phyloP scores from a whole-genome alignment of 2,797 vertebrate genomes.

The Oreochromis mossambicus region DNA sequence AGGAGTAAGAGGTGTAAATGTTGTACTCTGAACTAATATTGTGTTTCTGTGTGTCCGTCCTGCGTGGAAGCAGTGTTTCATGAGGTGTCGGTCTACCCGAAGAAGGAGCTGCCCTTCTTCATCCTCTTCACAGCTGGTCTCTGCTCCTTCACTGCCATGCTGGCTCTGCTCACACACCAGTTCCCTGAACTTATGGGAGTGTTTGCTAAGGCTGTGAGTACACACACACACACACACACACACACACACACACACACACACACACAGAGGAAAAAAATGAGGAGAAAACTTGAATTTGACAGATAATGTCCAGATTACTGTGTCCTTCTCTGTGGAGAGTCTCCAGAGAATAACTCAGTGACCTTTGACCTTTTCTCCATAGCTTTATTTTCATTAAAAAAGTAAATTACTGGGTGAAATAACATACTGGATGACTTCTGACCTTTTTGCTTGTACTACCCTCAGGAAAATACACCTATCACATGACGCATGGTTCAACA shows the following conservation, averaged over 20 bases:
- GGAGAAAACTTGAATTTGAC: background rate
- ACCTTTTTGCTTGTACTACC: background rate
- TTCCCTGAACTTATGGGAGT: constrained; percentile 99
- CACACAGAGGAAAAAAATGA: background rate
- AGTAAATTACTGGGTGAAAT: background rate
- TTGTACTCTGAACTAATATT: constrained; percentile 26
- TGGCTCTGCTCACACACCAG: constrained; percentile 97
- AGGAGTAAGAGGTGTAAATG: background rate
- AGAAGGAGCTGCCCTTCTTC: constrained; percentile 99
- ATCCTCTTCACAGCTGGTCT: constrained; percentile 97
- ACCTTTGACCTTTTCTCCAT: background rate
- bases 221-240: background rate
- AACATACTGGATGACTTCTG: background rate
- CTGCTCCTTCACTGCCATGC: constrained; percentile 98
- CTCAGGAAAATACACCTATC: background rate
- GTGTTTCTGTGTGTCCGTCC: constrained; percentile 16
- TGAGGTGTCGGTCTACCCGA: constrained; percentile 98
- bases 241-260: background rate
- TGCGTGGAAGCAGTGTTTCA: constrained; percentile 89
- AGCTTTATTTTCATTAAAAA: background rate
- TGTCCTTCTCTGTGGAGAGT: background rate
- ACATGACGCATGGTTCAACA: background rate
- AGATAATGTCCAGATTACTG: background rate
- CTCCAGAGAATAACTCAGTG: background rate
- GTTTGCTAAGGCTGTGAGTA: constrained; percentile 97